Conservation (phyloP, 2,797 vertebrate genomes). For the Pipistrellus kuhlii region DNA sequence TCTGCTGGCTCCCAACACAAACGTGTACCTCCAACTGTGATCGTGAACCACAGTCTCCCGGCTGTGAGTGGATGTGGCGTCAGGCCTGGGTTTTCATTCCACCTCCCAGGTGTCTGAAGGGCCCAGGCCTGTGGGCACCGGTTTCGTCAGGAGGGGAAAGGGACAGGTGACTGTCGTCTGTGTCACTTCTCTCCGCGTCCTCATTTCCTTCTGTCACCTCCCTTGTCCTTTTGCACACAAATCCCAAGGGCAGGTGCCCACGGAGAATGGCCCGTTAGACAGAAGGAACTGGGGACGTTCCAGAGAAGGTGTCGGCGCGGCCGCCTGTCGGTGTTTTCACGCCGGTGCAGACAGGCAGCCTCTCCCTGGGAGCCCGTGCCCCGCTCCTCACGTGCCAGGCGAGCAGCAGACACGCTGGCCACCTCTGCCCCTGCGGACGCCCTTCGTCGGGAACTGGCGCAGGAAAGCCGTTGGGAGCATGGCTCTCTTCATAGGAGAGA, state of each 20-base stretch:
- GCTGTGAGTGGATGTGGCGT: not conserved
- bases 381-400: not conserved
- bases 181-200: not conserved
- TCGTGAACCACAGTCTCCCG: not conserved
- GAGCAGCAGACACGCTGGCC: not conserved
- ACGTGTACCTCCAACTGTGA: not conserved
- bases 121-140: not conserved
- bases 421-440: rapidly evolving
- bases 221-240: not conserved
- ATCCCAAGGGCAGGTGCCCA: conserved; percentile 2
- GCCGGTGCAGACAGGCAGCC: not conserved
- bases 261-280: not conserved
- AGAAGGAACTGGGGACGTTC: not conserved
- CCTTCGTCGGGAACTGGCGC: not conserved
- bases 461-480: rapidly evolving
- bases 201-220: not conserved
- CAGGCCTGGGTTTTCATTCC: not conserved
- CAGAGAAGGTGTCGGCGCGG: not conserved
- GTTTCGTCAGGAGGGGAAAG: not conserved
- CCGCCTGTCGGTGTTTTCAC: not conserved
- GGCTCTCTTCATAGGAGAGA: not conserved
- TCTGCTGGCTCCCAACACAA: too few relatives aligned
- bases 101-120: not conserved
- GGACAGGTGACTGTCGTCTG: not conserved
- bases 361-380: not conserved